Evolutionary conservation across 1,140 invertebrate species (phyloP), one percentile per base, ranked within the genome.

Genomic region (Drosophila pseudoobscura): DNA sequence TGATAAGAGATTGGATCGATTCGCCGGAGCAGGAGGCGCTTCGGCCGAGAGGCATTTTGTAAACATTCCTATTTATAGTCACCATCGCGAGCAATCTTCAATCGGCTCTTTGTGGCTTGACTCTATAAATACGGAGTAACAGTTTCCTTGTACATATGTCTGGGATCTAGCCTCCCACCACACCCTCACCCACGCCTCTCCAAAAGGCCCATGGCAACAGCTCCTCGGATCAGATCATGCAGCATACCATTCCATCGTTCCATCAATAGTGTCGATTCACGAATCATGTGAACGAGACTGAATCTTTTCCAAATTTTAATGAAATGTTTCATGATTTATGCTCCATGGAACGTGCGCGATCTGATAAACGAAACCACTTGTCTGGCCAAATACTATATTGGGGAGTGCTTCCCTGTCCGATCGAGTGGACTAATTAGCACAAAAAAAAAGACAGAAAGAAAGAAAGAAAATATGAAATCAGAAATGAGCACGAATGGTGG

Each of bases 341-440:
- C 17, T 24, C 2, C 6, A 1, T 56, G 26, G 26, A 35, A 49
- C 13, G 45, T 57, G 64, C 35, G 41, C 26, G 41, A 71, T 71
- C 66, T 60, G 68, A 71, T 71, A 51, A 71, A 31, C 39, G 56
- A 58, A 46, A 62, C 46, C 59, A 54, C 20, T 68, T n/a, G 66
- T 70, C 66, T 70, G 66, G 66, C 26, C 39, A 57, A 57, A 50
- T 70, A 70, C 52, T 70, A 69, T 69, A 68, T 41, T 35, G 13
- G 24, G 52, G 17, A 54, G 49, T 58, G 63, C 46, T 71, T 71
- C 43, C 68, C 68, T 72, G 49, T 31, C 65, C 26, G 8, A 31
- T 43, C 41, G 54, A 59, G 51, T 47, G 68, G 54, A 75, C 71
- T 75, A 75, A 75, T 75, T 75, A 75, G 59, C 15, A 43, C 62